Evolutionary conservation across 2,888 invertebrate genomes (phyloP).

Genomic region (Cantharis lateralis): DNA sequence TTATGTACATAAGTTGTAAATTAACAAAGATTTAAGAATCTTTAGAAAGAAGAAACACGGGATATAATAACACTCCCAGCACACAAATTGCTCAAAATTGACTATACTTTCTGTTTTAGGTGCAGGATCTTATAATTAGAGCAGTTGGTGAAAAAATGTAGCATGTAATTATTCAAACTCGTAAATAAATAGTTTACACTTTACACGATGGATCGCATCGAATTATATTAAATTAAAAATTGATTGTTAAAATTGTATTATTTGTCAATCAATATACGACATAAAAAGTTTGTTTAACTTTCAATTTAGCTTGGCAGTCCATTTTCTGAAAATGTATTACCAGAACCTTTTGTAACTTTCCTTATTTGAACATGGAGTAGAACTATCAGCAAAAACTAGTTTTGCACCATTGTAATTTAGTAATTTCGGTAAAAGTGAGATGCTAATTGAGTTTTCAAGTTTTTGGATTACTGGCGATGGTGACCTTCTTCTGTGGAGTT

Average conservation of each 20-base stretch:
- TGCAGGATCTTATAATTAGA: constrained; percentile 21
- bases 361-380: background rate
- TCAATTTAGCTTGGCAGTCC: background rate
- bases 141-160: constrained; percentile 16
- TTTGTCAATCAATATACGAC: background rate
- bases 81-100: background rate
- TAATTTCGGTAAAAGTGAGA: background rate
- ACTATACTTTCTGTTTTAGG: constrained; percentile 6
- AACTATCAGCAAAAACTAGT: background rate
- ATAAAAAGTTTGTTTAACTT: background rate
- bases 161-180: background rate
- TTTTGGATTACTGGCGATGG: background rate
- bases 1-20: too few species aligned
- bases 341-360: background rate
- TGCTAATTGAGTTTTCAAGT: background rate
- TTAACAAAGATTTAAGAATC: background rate
- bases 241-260: background rate
- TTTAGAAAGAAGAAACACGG: too few species aligned
- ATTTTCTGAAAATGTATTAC: background rate
- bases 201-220: background rate
- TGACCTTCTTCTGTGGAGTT: background rate
- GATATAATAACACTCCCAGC: too few species aligned
- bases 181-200: background rate
- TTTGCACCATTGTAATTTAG: background rate
- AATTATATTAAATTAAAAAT: background rate